phyloP scores from a whole-genome alignment of 1,140 invertebrate genomes.

The Sesamia nonagrioides region DNA sequence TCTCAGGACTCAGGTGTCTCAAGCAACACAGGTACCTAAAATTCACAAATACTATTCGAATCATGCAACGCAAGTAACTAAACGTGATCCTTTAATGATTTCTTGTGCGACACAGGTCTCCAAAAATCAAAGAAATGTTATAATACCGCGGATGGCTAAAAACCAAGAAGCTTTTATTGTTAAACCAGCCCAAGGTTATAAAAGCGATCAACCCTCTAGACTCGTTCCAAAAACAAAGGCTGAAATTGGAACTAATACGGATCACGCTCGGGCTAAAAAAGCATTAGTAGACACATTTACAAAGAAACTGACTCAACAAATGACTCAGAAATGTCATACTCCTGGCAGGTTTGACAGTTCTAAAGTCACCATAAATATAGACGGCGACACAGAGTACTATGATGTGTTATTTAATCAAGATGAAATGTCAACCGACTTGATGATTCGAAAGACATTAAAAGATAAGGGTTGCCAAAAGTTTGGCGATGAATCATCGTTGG shows the following conservation, averaged over 20 bases:
- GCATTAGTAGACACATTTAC: slow-evolving; percentile 63
- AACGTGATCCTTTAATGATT: not conserved
- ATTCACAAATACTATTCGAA: not conserved
- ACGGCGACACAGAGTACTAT: slow-evolving; percentile 72
- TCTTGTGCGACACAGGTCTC: slow-evolving; percentile 4
- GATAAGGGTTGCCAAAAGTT: slow-evolving; percentile 19
- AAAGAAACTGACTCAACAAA: slow-evolving; percentile 43
- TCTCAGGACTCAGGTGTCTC: not conserved
- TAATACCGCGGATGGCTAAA: not conserved
- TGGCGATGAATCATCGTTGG: slow-evolving; percentile 25
- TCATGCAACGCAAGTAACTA: slow-evolving; percentile 7
- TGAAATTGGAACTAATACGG: slow-evolving; percentile 39
- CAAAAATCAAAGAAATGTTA: not conserved
- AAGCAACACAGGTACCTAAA: slow-evolving; percentile 16
- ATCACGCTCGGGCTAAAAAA: slow-evolving; percentile 58
- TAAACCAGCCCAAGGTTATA: not conserved
- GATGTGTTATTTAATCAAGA: slow-evolving; percentile 65
- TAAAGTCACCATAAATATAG: slow-evolving; percentile 72
- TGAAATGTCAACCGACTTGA: slow-evolving; percentile 62
- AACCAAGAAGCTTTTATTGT: slow-evolving; percentile 16
- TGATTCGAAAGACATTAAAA: slow-evolving; percentile 62
- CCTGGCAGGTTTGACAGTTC: slow-evolving; percentile 61
- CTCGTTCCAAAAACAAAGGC: not conserved
- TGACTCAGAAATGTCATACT: slow-evolving; percentile 32
- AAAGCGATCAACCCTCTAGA: not conserved